Percentiles rank a stretch among this genome's conserved stretches.
Conservation (phyloP, 2,888 invertebrate species). For the Protophormia terraenovae region DNA sequence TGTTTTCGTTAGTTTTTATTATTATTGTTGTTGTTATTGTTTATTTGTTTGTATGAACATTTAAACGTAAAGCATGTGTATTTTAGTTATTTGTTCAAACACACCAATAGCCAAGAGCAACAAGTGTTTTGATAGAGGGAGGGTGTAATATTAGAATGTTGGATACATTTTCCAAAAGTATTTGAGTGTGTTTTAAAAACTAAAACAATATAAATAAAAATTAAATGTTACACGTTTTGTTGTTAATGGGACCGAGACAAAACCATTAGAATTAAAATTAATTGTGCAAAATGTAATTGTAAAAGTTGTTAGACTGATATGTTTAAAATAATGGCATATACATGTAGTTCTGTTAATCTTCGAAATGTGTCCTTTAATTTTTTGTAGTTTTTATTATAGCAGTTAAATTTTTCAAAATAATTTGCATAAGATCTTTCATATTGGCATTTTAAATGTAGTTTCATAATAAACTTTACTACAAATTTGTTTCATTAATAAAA, state of each 20-base stretch:
- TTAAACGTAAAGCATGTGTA: slow-evolving; percentile 28
- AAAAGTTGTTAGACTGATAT: not conserved
- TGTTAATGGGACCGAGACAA: not conserved
- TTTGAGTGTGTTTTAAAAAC: not conserved
- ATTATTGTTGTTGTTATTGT: slow-evolving; percentile 2
- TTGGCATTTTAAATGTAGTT: no score
- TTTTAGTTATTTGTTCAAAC: not conserved
- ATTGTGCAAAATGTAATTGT: not conserved
- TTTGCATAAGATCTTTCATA: no score
- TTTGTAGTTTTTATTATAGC: no score
- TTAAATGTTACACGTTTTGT: not conserved
- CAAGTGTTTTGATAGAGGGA: slow-evolving; percentile 24
- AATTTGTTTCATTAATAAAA: not conserved
- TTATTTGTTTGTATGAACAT: not conserved
- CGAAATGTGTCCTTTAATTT: no score
- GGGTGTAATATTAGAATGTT: not conserved
- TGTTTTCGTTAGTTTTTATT: slow-evolving; percentile 4
- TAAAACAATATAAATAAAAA: not conserved
- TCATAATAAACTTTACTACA: no score
- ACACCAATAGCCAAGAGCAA: slow-evolving; percentile 10
- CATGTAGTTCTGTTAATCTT: no score
- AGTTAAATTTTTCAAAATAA: no score
- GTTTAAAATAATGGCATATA: no score
- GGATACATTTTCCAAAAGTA: not conserved
- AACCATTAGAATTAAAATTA: not conserved